Evolutionary conservation across 1,140 invertebrate genomes (phyloP), one percentile per base, ranked within the genome.

Genomic region (Drosophila repleta): DNA sequence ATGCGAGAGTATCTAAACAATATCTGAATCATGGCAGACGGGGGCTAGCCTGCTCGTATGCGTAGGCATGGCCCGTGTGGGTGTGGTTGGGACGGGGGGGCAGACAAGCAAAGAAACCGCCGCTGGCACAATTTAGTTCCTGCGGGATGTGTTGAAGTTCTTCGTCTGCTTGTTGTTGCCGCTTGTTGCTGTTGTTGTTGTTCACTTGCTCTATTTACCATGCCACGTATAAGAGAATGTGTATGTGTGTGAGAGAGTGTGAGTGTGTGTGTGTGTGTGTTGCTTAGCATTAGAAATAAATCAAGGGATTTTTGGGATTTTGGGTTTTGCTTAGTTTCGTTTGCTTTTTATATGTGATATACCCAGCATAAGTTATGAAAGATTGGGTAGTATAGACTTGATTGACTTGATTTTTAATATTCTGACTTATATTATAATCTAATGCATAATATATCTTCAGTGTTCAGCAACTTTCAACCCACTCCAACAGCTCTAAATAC

Each of bases 291-390:
- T 89, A 88, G 75, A 89, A 88, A 87, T 88, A 87, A 87, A 87
- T 87, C 82, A 87, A 83, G 83, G 76, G 84, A 87, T 87, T 87
- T 88, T 88, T 79, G 83, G 79, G 79, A 88, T 87, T 87, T 78
- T 26, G 78, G 74, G 21, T 74, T 85, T 69, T 65, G 60, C 61
- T 60, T 53, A 35, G 46, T 60, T 75, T 79, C 56, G 56, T 66
- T 60, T 63, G 24, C 24, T 62, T 82, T 57, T 64, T 37, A n/a
- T 57, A 51, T 46, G 45, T 35, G 39, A 17, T 15, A 39, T 55
- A 56, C 51, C 17, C 60, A 53, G 3, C 10, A 60, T 0, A 39
- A 49, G 7, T 7, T 3, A 4, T 18, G 18, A 3, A 0, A 7
- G 8, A 4, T n/a, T 1, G 18, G 20, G 10, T 58, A 7, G 55